phyloP scores from a whole-genome alignment of 2,888 invertebrate genomes.

The Orthonevra nobilis region DNA sequence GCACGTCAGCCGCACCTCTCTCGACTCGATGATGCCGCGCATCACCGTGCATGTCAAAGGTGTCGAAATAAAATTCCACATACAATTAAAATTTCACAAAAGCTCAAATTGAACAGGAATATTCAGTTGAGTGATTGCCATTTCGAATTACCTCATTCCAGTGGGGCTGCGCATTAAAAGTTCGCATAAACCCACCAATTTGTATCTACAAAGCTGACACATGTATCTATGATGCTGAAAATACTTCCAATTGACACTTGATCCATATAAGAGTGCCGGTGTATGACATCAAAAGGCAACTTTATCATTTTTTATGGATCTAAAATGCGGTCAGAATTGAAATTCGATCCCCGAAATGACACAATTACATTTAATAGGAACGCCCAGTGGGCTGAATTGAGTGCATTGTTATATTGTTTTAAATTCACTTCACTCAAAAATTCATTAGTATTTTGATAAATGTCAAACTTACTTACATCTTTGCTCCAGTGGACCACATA shows the following conservation, averaged over 20 bases:
- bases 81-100: too few relatives aligned
- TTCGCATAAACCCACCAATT: neutral
- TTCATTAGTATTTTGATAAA: conserved; percentile 29
- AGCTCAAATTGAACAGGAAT: too few relatives aligned
- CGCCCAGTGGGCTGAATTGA: neutral
- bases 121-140: too few relatives aligned
- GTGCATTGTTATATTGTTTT: too few relatives aligned
- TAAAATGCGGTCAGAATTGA: conserved; percentile 49
- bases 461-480: conserved; percentile 84
- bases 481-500: conserved; percentile 95
- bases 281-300: neutral
- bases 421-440: too few relatives aligned
- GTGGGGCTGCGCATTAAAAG: conserved; percentile 9
- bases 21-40: too few relatives aligned
- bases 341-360: conserved; percentile 59
- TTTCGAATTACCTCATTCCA: conserved; percentile 31
- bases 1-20: too few relatives aligned
- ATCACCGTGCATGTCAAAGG: too few relatives aligned
- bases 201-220: neutral
- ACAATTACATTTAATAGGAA: conserved; percentile 49
- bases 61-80: too few relatives aligned
- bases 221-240: conserved; percentile 3
- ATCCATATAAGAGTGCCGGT: conserved; percentile 21
- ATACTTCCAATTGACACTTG: conserved; percentile 48
- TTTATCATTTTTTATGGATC: conserved; percentile 41